Evolutionary conservation across 1,140 invertebrate species (phyloP).

Genomic region (Caenorhabditis elegans): WBcel235 BX284602.5:8474001-8474500

Average conservation of each 20-base stretch:
- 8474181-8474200: conserved; percentile 38
- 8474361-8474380: conserved; percentile 49
- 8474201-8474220: conserved; percentile 45
- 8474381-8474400: conserved; percentile 48
- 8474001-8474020: conserved; percentile 75
- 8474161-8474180: background rate
- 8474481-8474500: background rate
- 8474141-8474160: too few relatives aligned
- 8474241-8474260: conserved; percentile 53
- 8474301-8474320: background rate
- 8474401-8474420: conserved; percentile 89
- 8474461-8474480: conserved; percentile 72
- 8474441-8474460: conserved; percentile 83
- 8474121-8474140: conserved; percentile 49
- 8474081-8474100: background rate
- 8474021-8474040: conserved; percentile 51
- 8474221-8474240: conserved; percentile 52
- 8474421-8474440: conserved; percentile 73
- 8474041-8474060: conserved; percentile 17
- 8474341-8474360: conserved; percentile 41
- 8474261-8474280: conserved; percentile 38
- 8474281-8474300: conserved; percentile 51
- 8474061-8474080: conserved; percentile 33
- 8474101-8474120: conserved; percentile 52
- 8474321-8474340: background rate